Evolutionary conservation across 2,113 vertebrate genomes (phyloP), one percentile per base, ranked within the genome.

Genomic region (Corvus hawaiiensis): DNA sequence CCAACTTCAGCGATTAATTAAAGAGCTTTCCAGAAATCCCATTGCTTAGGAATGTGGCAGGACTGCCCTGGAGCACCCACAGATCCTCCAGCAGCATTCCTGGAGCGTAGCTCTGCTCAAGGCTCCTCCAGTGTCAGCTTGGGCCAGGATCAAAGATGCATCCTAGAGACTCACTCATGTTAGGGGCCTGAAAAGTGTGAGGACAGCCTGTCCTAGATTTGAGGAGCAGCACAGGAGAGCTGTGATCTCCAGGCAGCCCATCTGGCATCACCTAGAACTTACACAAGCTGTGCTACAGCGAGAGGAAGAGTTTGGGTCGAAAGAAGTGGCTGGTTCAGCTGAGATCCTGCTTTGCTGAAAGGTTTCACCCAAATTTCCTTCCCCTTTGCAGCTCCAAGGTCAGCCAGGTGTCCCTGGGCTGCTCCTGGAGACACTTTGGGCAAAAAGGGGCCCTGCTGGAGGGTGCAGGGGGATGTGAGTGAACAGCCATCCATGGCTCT

Each of bases 151-250:
- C 72, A 81, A 21, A 67, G 58, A 30, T n/a, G 19, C 21, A 28
- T 43, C 68, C 73, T 3, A 30, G 35, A 78, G 44, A 73, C 11
- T 9, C 46, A 33, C 15, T 9, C 46, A 33, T 16, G 43, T 13
- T 39, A 91, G 56, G 48, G 87, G 66, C 54, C 69, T 6, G 20
- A 41, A 27, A 72, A 52, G 46, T 1, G 7, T 69, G 85, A 94
- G 71, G 78, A 88, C 74, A 94, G 43, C 22, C 44, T 69, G 67
- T 27, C 92, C 94, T 63, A 83, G 84, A 75, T 97, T 32, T 23
- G 71, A 76, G 77, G 64, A 93, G 66, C 66, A 37, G 44, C 62
- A 32, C 30, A 9, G 81, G 59, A 83, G 84, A 84, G 73, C 80
- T 84, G 81, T n/a, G 78, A 68, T 84, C 90, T 87, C 54, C 87